Conservation (phyloP, 2,113 vertebrate genomes). For the Coptodon bakossiorum region DNA sequence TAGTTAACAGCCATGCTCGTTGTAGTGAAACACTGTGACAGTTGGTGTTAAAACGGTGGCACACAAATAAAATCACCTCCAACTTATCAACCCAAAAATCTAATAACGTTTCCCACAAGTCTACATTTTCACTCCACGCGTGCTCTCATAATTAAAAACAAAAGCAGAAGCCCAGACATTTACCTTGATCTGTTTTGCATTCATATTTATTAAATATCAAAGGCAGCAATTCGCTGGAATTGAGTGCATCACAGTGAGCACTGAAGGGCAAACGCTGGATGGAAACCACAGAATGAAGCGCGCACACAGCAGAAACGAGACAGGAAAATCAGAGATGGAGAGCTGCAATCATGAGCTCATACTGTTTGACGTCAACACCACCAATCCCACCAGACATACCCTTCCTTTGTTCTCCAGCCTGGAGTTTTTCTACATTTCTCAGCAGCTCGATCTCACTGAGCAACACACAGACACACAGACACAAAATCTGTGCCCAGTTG, state of each 20-base stretch:
- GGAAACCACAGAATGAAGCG: not conserved
- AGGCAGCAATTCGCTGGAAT: not conserved
- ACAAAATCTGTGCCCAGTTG: not conserved
- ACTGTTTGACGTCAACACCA: not conserved
- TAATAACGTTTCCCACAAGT: not conserved
- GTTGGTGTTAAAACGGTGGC: not conserved
- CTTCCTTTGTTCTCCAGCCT: slow-evolving; percentile 1
- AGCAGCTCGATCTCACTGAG: not conserved
- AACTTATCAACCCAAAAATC: not conserved
- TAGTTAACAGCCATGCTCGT: not conserved
- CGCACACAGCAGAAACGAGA: not conserved
- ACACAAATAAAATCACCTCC: not conserved
- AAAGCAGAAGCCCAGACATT: not conserved
- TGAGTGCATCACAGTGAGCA: not conserved
- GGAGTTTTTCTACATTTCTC: not conserved
- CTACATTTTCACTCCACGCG: not conserved
- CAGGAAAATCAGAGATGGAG: not conserved
- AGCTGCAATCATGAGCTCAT: not conserved
- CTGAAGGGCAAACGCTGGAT: not conserved
- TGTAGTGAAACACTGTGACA: not conserved
- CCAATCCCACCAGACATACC: not conserved
- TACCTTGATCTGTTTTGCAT: not conserved
- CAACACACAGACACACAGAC: not conserved
- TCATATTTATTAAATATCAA: not conserved
- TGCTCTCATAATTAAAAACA: not conserved